Percentiles rank a stretch among this genome's conserved stretches.
Conservation (phyloP, 1,140 invertebrate genomes). For the Mycetomoellerius zeteki region DNA sequence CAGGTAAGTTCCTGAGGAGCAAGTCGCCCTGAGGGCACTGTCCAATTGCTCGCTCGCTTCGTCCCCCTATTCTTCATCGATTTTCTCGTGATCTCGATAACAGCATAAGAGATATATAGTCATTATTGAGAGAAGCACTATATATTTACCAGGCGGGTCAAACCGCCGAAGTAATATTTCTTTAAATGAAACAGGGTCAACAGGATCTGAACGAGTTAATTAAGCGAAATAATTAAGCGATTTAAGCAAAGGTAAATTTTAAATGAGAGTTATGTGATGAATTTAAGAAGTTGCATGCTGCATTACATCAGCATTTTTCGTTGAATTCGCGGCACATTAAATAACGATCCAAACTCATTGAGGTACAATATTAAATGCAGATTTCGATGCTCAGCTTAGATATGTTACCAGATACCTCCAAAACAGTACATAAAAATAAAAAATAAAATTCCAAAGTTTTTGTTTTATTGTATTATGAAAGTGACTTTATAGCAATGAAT, state of each 20-base stretch:
- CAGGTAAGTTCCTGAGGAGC: constrained; percentile 15
- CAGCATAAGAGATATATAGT: constrained; percentile 52
- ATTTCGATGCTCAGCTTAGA: no score
- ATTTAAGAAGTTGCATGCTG: background rate
- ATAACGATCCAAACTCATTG: no score
- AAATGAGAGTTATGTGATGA: background rate
- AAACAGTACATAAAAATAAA: no score
- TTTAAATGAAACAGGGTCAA: background rate
- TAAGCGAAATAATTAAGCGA: background rate
- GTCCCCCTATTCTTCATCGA: constrained; percentile 8
- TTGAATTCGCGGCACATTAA: no score
- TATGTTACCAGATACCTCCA: no score
- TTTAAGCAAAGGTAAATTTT: background rate
- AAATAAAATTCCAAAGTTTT: no score
- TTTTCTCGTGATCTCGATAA: constrained; percentile 24
- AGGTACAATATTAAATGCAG: no score
- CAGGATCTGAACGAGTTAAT: background rate
- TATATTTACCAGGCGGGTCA: constrained; percentile 23
- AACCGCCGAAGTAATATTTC: background rate
- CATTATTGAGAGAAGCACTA: constrained; percentile 25
- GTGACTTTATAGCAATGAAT: no score
- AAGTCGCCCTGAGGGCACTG: constrained; percentile 45
- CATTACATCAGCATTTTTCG: background rate
- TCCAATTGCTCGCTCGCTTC: constrained; percentile 46
- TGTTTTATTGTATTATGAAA: no score